Evolutionary conservation across 2,797 vertebrate species (phyloP), one percentile per base, ranked within the genome.

Genomic region (Mormyrus hasselquistii): DNA sequence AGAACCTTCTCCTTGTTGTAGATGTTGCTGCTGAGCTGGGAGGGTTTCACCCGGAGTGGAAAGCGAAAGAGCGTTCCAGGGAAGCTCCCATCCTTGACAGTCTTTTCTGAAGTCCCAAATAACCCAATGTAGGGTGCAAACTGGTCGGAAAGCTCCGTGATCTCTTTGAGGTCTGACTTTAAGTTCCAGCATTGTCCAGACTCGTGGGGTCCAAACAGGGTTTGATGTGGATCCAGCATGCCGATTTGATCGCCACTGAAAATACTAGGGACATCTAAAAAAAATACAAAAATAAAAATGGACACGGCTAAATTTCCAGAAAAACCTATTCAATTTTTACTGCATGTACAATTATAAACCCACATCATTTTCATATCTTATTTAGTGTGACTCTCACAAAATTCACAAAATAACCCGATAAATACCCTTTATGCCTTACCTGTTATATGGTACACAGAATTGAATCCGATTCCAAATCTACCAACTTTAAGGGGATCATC

Each of bases 401-500:
- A 12, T 25, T 34, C 69, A 10, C 57, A 79, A 47, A 59, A 62
- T 25, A 59, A 9, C 44, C 22, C 6, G 34, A 65, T 65, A 16
- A 47, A 41, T 50, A 41, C 7, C 55, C n/a, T 47, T 9, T 22
- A 41, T 53, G 49, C 85, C 90, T 89, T 91, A 99, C 99, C 99
- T 96, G 99, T 99, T 93, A 99, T 98, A 92, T 99, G 99, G 93
- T 99, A 99, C 88, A 99, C 99, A 89, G 99, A 99, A 94, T 99
- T 99, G 94, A 99, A 99, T 53, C 99, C 99, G 90, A 99, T 99
- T 90, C 99, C 99, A 94, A 99, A 99, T 95, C 99, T 95, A 91
- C 99, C 99, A 90, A 99, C 98, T 96, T 99, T 99, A 91, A 99
- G 93, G 1, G 99, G 99, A 92, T 99, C 99, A 38, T 99, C 99